A percentile compares a stretch with the other conserved stretches of the same genome.
phyloP scores from a whole-genome alignment of 1,140 invertebrate species.

The Zaprionus davidi region DNA sequence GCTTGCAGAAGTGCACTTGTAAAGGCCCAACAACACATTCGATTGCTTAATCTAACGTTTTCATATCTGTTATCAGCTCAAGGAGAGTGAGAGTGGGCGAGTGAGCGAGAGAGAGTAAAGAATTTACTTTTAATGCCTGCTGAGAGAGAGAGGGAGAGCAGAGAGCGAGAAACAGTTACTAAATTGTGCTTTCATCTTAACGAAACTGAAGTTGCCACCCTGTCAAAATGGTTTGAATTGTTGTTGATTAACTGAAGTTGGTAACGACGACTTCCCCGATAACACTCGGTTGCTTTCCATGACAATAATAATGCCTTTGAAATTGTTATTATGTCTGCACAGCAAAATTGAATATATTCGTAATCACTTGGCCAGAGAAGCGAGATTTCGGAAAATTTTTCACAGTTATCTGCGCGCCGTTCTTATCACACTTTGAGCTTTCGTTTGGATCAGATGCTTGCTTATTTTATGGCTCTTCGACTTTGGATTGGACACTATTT shows the following conservation, averaged over 20 bases:
- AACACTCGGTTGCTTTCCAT: neutral
- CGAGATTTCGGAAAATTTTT: conserved; percentile 1
- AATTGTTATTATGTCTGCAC: conserved; percentile 1
- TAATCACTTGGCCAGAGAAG: neutral
- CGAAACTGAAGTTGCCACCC: conserved; percentile 33
- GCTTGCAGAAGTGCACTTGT: neutral
- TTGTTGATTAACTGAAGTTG: neutral
- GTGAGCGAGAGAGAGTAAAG: neutral
- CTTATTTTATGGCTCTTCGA: conserved; percentile 29
- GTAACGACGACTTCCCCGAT: neutral
- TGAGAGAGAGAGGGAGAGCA: neutral
- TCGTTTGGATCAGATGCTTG: conserved; percentile 34
- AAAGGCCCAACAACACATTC: neutral
- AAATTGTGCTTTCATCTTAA: conserved; percentile 5
- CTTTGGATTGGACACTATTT: conserved; percentile 27
- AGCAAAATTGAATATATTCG: neutral
- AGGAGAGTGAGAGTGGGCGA: conserved; percentile 1
- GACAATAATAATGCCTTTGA: neutral
- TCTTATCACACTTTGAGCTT: conserved; percentile 42
- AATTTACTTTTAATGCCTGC: neutral
- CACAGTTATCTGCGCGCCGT: conserved; percentile 8
- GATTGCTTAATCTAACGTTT: conserved; percentile 6
- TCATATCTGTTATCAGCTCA: conserved; percentile 22
- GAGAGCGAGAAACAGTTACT: neutral
- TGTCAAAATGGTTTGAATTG: conserved; percentile 8